These are phyloP conservation scores for Pogonomyrmex barbatus DNA, from an alignment of 1,140 invertebrate species.

Conservation along the genomic window DNA sequence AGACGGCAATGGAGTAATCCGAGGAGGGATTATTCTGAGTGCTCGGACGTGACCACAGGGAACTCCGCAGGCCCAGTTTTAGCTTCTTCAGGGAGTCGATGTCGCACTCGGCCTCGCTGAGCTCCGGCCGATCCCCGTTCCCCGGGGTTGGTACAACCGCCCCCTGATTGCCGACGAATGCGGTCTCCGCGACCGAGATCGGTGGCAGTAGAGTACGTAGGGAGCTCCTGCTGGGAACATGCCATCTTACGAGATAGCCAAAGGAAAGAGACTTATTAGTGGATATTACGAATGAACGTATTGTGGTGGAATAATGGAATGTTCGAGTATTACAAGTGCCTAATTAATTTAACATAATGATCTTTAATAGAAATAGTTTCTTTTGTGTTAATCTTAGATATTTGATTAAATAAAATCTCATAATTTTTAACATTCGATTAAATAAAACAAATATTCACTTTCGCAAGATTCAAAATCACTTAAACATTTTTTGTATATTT, in stretches of 20 bases:
- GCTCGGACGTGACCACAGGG: constrained; percentile 90
- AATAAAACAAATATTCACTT: neutral
- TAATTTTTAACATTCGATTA: neutral
- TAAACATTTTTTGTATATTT: neutral
- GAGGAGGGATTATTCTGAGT: constrained; percentile 87
- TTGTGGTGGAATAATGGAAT: neutral
- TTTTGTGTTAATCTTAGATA: too few relatives aligned
- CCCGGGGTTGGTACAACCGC: constrained; percentile 71
- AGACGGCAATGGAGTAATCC: constrained; percentile 90
- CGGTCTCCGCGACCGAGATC: constrained; percentile 88
- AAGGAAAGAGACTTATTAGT: constrained; percentile 45
- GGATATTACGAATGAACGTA: constrained; percentile 9
- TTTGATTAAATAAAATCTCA: neutral
- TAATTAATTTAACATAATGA: neutral
- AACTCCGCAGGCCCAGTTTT: constrained; percentile 90
- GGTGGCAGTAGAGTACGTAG: constrained; percentile 88
- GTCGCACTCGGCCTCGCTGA: constrained; percentile 91
- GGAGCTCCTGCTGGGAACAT: constrained; percentile 88
- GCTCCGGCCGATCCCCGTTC: constrained; percentile 86
- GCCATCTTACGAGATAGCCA: constrained; percentile 85
- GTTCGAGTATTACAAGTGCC: neutral
- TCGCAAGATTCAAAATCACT: neutral
- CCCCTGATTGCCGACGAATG: constrained; percentile 84
- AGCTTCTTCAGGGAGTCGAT: constrained; percentile 92
- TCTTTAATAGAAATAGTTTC: neutral